Evolutionary conservation across 2,888 invertebrate species (phyloP).

Genomic region (Zygothrica quintamaculata): DNA sequence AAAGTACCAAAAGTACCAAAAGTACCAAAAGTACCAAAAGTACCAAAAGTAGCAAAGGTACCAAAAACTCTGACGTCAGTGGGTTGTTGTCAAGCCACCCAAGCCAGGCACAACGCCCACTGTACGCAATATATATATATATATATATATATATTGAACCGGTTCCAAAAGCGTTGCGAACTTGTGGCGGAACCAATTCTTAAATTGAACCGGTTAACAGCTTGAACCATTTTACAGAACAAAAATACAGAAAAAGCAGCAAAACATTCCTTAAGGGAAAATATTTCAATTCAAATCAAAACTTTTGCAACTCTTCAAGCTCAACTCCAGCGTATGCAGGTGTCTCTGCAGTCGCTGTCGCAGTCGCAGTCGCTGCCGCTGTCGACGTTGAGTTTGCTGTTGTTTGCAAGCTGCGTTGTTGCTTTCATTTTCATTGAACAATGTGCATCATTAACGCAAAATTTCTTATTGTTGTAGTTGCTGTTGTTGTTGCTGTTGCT

Average conservation of each 20-base stretch:
- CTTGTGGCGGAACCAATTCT: constrained; percentile 17
- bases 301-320: neutral
- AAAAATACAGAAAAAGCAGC: neutral
- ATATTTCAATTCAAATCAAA: neutral
- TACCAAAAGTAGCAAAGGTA: no score
- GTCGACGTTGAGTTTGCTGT: constrained; percentile 7
- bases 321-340: constrained; percentile 16
- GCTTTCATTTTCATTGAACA: constrained; percentile 79
- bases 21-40: no score
- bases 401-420: constrained; percentile 26
- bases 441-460: constrained; percentile 78
- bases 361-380: neutral
- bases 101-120: constrained; percentile 34
- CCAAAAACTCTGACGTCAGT: constrained; percentile 42
- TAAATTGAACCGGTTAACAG: constrained; percentile 17
- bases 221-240: neutral
- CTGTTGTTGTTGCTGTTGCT: constrained; percentile 34
- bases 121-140: neutral
- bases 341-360: constrained; percentile 9
- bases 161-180: constrained; percentile 20
- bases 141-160: constrained; percentile 39
- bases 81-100: constrained; percentile 39
- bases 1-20: constrained; percentile 2
- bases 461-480: constrained; percentile 33
- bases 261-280: neutral